Evolutionary conservation across 2,113 vertebrate species (phyloP), one percentile per base, ranked within the genome.

Genomic region (Xiphorhynchus elegans): DNA sequence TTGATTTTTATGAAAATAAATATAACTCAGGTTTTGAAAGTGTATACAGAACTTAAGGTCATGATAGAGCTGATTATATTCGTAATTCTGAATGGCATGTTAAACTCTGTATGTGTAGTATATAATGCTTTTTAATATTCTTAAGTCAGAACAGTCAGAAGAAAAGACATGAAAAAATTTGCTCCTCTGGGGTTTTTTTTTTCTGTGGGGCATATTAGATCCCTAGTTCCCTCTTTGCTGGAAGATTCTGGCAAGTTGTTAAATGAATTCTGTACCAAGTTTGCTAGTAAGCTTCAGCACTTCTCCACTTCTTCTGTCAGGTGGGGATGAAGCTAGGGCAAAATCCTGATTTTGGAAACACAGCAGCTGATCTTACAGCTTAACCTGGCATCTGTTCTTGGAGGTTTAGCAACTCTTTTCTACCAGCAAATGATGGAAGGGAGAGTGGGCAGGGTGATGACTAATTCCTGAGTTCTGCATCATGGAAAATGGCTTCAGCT

Each of bases 201-300:
- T 91, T 31, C 79, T 42, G 0, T 46, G 47, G 37, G 18, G 7
- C 60, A 18, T 88, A 15, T 60, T 70, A 84, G 44, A 8, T 78
- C 17, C 2, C 78, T 81, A 29, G 42, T 80, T 76, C 17, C 31
- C 13, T 84, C n/a, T 72, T 96, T 90, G 56, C 76, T 94, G 66
- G 86, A 93, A 96, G 64, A 89, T 82, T 81, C 75, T n/a, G 25
- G 37, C 76, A 90, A 50, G n/a, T 37, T 79, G 52, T 79, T 89
- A 78, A 68, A 72, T 4, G 17, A 53, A 35, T 72, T 72, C 55
- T 64, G 26, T 86, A 78, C 18, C 33, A 60, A 37, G 68, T 47
- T 83, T 64, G 21, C 49, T 89, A 68, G 64, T 68, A 56, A 92
- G 28, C 40, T 77, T 83, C 79, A 93, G 25, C 59, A 11, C n/a